Evolutionary conservation across 2,888 invertebrate genomes (phyloP).

Genomic region (Tanytarsus gracilentus): DNA sequence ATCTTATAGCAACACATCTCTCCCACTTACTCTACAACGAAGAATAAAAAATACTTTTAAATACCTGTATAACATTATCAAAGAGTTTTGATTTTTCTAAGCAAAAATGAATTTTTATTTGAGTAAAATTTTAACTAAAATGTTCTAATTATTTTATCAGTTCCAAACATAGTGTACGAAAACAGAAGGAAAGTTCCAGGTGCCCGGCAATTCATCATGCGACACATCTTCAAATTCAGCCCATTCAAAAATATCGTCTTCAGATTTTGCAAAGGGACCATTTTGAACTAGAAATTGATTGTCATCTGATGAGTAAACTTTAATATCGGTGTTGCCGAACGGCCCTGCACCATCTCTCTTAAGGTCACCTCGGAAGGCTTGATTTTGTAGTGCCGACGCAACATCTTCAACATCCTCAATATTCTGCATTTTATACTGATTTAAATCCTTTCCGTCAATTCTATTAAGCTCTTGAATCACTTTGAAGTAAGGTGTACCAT

Average conservation of each 20-base stretch:
- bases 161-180: conserved; percentile 14
- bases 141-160: no score
- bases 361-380: conserved; percentile 42
- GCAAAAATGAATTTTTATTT: no score
- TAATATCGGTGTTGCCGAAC: conserved; percentile 43
- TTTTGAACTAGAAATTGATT: conserved; percentile 1
- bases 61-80: background rate
- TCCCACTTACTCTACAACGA: no score
- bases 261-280: background rate
- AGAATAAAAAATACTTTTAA: background rate
- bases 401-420: conserved; percentile 39
- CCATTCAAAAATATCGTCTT: background rate
- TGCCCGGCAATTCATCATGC: conserved; percentile 42
- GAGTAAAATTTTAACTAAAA: no score
- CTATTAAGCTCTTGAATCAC: conserved; percentile 19
- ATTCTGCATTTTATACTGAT: conserved; percentile 31
- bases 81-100: background rate
- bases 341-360: conserved; percentile 40
- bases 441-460: background rate
- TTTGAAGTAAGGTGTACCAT: conserved; percentile 19
- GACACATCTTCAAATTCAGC: conserved; percentile 34
- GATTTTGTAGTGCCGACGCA: conserved; percentile 38
- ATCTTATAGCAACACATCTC: no score
- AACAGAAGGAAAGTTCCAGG: conserved; percentile 37
- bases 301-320: conserved; percentile 36